Conservation (phyloP, 2,113 vertebrate species). For the Chunga burmeisteri region DNA sequence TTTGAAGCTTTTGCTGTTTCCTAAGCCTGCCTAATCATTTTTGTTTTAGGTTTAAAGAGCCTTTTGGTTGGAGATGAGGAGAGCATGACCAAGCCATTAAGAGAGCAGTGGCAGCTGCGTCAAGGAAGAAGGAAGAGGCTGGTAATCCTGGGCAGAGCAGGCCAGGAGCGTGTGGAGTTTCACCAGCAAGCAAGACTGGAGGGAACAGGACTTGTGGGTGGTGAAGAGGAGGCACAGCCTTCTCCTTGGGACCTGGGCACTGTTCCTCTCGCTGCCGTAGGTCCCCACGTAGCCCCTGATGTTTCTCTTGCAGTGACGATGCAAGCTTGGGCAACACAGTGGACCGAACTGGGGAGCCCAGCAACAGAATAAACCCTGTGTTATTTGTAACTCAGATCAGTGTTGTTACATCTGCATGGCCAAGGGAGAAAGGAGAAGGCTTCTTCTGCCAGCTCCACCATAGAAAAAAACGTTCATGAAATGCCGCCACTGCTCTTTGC, state of each 20-base stretch:
- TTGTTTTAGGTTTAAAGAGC: conserved; percentile 44
- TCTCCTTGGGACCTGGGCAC: neutral
- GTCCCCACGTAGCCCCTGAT: no score
- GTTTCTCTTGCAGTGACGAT: neutral
- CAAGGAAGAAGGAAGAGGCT: neutral
- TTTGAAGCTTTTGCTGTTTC: conserved; percentile 56
- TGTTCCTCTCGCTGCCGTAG: neutral
- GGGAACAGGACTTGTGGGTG: rapidly evolving
- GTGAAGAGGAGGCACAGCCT: neutral
- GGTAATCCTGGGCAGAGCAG: neutral
- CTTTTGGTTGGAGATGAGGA: conserved; percentile 2
- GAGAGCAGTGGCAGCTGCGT: neutral
- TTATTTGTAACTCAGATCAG: neutral
- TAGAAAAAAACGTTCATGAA: neutral
- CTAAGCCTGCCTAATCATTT: conserved; percentile 59
- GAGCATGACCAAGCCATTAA: neutral
- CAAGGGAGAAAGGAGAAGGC: neutral
- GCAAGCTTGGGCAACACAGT: neutral
- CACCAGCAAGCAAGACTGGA: neutral
- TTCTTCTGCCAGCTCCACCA: neutral
- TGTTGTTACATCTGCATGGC: neutral
- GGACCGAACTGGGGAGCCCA: neutral
- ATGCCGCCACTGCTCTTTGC: neutral
- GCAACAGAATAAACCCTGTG: no score
- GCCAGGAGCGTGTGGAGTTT: neutral